These are phyloP conservation scores for Brienomyrus brachyistius DNA, from an alignment of 2,113 vertebrate species.

Conservation along the genomic window DNA sequence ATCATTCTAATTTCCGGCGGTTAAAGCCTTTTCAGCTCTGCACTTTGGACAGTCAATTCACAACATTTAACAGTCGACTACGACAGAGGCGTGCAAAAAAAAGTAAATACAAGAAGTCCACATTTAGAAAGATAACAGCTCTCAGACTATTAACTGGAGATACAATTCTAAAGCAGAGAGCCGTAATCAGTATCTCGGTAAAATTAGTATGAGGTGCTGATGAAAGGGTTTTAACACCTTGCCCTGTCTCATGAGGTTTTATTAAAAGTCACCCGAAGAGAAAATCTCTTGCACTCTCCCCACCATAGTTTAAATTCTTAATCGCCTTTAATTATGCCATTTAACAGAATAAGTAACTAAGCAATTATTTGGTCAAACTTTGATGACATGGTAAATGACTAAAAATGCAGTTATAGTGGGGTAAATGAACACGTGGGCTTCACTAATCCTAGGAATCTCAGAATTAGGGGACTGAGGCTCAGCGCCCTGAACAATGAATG, in stretches of 20 bases:
- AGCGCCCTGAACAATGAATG: conserved; percentile 33
- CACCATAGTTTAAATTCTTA: conserved; percentile 40
- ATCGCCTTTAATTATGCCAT: conserved; percentile 42
- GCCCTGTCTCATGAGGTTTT: conserved; percentile 12
- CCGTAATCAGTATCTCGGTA: conserved; percentile 4
- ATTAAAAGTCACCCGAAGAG: conserved; percentile 32
- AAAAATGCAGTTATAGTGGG: neutral
- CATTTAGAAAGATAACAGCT: conserved; percentile 30
- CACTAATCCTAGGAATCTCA: conserved; percentile 10
- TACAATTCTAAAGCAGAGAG: neutral
- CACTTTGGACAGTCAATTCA: neutral
- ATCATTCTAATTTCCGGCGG: neutral
- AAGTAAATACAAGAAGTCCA: neutral
- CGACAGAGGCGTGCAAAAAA: neutral
- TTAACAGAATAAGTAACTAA: conserved; percentile 28
- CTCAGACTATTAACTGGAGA: conserved; percentile 27
- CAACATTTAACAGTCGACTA: neutral
- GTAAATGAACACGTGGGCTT: neutral
- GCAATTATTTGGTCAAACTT: conserved; percentile 25
- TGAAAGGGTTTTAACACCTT: conserved; percentile 36
- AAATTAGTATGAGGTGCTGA: conserved; percentile 35
- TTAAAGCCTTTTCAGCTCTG: neutral
- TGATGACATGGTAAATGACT: conserved; percentile 11
- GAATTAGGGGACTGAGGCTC: conserved; percentile 32
- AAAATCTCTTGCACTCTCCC: conserved; percentile 27